These are phyloP conservation scores for Microplitis demolitor DNA, from an alignment of 1,140 invertebrate genomes.

Conservation along the genomic window DNA sequence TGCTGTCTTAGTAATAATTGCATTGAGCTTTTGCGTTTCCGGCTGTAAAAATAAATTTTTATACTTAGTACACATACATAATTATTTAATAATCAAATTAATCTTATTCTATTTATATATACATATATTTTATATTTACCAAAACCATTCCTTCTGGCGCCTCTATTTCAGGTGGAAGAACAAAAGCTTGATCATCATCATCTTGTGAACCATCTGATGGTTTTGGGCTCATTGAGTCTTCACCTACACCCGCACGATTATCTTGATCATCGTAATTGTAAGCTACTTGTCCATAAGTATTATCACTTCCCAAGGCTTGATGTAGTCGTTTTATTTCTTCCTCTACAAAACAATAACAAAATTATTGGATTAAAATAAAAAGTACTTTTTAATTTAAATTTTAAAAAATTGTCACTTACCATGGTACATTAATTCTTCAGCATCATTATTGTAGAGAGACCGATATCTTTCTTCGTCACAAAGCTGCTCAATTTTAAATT, in stretches of 20 bases:
- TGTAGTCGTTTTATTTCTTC: conserved; percentile 89
- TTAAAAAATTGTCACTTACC: conserved; percentile 60
- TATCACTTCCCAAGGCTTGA: conserved; percentile 70
- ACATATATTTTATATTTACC: conserved; percentile 63
- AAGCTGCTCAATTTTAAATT: conserved; percentile 81
- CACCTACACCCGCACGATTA: conserved; percentile 40
- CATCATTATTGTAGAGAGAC: conserved; percentile 84
- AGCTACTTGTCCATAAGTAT: conserved; percentile 77
- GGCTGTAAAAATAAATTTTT: conserved; percentile 70
- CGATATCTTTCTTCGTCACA: conserved; percentile 91
- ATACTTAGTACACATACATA: neutral
- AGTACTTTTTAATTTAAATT: neutral
- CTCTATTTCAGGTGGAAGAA: conserved; percentile 71
- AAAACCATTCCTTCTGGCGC: conserved; percentile 74
- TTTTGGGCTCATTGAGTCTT: conserved; percentile 54
- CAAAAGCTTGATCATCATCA: conserved; percentile 76
- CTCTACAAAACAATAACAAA: conserved; percentile 64
- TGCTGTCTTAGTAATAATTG: conserved; percentile 96
- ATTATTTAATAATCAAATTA: conserved; percentile 7
- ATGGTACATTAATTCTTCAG: conserved; percentile 83
- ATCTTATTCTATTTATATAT: neutral
- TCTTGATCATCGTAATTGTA: conserved; percentile 74
- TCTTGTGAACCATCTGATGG: conserved; percentile 53
- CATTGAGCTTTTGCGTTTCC: conserved; percentile 87
- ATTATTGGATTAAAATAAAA: conserved; percentile 2